These are phyloP conservation scores for Venustaconcha ellipsiformis DNA, from an alignment of 1,140 invertebrate genomes.

Conservation along the genomic window DNA sequence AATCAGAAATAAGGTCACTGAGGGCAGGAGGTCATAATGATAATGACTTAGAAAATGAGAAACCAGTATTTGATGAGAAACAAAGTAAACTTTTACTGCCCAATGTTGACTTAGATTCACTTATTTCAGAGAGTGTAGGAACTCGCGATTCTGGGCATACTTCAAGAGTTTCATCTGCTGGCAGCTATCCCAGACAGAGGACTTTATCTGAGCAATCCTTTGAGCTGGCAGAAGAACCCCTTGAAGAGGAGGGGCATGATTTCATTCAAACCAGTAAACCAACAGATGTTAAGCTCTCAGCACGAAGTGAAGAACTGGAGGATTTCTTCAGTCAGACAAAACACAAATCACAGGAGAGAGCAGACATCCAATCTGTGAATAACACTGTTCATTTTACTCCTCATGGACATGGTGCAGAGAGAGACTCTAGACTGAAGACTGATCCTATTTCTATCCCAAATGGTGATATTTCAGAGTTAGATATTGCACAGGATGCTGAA, in stretches of 20 bases:
- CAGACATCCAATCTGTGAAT: too few relatives aligned
- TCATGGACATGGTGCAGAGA: too few relatives aligned
- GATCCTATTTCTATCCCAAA: constrained; percentile 3
- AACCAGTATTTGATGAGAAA: constrained; percentile 11
- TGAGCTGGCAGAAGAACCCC: constrained; percentile 28
- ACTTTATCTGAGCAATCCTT: constrained; percentile 26
- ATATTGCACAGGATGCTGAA: constrained; percentile 27
- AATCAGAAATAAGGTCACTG: constrained; percentile 22
- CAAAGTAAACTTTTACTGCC: constrained; percentile 40
- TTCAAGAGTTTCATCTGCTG: constrained; percentile 44
- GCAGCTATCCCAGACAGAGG: constrained; percentile 25
- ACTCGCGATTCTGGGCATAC: constrained; percentile 34
- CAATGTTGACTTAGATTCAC: constrained; percentile 56
- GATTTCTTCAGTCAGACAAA: constrained; percentile 32
- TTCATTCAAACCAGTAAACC: constrained; percentile 20
- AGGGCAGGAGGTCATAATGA: neutral
- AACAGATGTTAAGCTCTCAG: constrained; percentile 21
- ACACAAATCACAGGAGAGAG: too few relatives aligned
- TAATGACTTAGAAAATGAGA: constrained; percentile 4
- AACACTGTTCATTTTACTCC: too few relatives aligned
- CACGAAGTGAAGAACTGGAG: constrained; percentile 37
- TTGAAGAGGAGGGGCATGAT: constrained; percentile 11
- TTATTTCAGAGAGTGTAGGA: constrained; percentile 42
- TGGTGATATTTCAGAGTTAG: constrained; percentile 13
- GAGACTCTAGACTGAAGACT: constrained; percentile 3